Base-by-base conservation (phyloP, 2,797 vertebrate genomes). In the Chelonia mydas region DNA sequence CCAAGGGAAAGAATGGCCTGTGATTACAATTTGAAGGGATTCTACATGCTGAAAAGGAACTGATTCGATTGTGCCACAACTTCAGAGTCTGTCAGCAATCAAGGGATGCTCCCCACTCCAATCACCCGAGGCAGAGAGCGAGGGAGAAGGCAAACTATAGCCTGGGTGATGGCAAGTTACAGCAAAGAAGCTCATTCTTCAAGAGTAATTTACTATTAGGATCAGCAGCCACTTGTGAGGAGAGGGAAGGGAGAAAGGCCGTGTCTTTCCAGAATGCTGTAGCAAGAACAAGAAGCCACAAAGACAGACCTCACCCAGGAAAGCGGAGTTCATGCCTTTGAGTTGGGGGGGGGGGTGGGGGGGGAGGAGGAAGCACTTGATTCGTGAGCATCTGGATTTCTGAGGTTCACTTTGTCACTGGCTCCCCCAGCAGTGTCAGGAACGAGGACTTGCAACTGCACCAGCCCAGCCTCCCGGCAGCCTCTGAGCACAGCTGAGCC, bases 21-120 rank as follows among this genome's bases (percentile, higher is more conserved):
- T 98, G 98, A 98, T 98, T 98, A 98, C 97, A 98, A 98, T 98
- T 90, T 97, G 90, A 97, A 95, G 90, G 89, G 88, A 96, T 98
- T 98, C 97, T 97, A 87, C 90, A 95, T 74, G 11, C 94, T 98
- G 97, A 98, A 98, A 98, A 93, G 91, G 92, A 97, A 90, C 89
- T 97, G 98, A 98, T 98, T 98, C 96, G 95, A 97, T 95, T 97
- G 93, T 97, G 96, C 95, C 33, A 80, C 83, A 95, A 97, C 95
- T 97, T 95, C 92, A 54, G 89, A 95, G 95, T 97, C 97, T 98
- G 97, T 98, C 90, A 72, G 97, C 97, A 98, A 98, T 98, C 98
- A 98, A 96, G 89, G 93, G 95, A 1, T 79, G 88, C 92, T 96
- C 88, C 81, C 5, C 3, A 3, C 93, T 83, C 89, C 96, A 96